phyloP scores from a whole-genome alignment of 2,113 vertebrate genomes.

The Morone chrysops region DNA sequence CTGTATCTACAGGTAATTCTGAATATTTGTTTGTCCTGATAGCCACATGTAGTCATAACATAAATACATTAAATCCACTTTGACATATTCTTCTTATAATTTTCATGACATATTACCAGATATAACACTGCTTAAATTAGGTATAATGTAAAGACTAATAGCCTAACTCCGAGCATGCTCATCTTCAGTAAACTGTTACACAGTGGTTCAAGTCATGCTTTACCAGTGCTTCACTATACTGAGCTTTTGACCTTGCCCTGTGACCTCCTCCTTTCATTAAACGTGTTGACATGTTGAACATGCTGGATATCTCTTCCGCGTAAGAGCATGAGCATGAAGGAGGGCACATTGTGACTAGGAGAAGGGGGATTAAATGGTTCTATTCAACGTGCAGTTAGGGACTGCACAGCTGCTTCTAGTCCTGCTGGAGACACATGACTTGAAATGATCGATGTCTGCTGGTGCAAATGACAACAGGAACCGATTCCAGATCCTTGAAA shows the following conservation, averaged over 20 bases:
- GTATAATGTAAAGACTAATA: not conserved
- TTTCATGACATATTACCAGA: not conserved
- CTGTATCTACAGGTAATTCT: not conserved
- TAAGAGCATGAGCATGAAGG: conserved; percentile 25
- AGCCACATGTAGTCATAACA: not conserved
- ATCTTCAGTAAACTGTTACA: not conserved
- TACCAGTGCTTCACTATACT: not conserved
- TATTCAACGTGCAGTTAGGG: not conserved
- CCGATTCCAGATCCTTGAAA: conserved; percentile 4
- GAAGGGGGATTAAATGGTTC: not conserved
- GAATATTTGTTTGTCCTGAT: not conserved
- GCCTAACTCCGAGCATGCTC: not conserved
- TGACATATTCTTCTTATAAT: not conserved
- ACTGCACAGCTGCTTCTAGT: conserved; percentile 12
- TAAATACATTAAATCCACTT: not conserved
- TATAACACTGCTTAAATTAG: not conserved
- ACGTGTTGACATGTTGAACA: conserved; percentile 75
- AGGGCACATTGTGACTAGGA: conserved; percentile 24
- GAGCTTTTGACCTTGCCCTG: conserved; percentile 67
- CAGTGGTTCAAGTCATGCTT: not conserved
- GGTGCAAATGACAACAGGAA: not conserved
- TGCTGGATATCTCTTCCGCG: conserved; percentile 5
- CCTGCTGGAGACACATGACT: not conserved
- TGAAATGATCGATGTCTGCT: conserved; percentile 9
- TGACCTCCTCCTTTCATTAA: conserved; percentile 77